phyloP scores from a whole-genome alignment of 1,140 invertebrate species.

The Oncopeltus fasciatus region DNA sequence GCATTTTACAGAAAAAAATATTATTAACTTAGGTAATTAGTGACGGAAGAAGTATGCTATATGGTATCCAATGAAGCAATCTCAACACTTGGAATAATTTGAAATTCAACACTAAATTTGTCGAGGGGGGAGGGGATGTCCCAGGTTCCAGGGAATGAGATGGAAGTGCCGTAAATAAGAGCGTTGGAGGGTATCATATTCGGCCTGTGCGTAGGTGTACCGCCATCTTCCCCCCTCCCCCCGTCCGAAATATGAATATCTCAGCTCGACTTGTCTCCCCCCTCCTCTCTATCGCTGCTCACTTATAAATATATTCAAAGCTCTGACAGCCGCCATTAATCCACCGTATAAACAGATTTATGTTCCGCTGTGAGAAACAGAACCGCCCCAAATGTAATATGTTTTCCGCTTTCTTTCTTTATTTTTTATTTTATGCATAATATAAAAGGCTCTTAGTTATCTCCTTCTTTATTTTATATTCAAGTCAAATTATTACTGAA shows the following conservation, averaged over 20 bases:
- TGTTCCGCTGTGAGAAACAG: not conserved
- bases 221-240: not conserved
- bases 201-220: not conserved
- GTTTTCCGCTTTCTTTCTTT: not conserved
- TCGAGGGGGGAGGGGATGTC: too few relatives aligned
- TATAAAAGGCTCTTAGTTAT: too few relatives aligned
- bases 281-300: not conserved
- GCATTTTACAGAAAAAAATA: too few relatives aligned
- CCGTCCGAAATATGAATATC: not conserved
- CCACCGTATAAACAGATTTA: not conserved
- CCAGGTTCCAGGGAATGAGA: too few relatives aligned
- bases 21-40: too few relatives aligned
- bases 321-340: not conserved
- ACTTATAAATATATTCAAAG: not conserved
- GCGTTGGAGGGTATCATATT: not conserved
- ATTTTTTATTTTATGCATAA: not conserved
- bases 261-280: not conserved
- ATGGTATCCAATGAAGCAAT: too few relatives aligned
- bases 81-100: too few relatives aligned
- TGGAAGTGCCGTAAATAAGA: too few relatives aligned
- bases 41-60: too few relatives aligned
- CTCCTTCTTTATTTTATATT: too few relatives aligned
- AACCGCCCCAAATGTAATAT: not conserved
- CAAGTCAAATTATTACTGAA: too few relatives aligned
- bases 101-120: too few relatives aligned